Conservation (phyloP, 2,888 invertebrate species). For the Eubasilissa splendida region DNA sequence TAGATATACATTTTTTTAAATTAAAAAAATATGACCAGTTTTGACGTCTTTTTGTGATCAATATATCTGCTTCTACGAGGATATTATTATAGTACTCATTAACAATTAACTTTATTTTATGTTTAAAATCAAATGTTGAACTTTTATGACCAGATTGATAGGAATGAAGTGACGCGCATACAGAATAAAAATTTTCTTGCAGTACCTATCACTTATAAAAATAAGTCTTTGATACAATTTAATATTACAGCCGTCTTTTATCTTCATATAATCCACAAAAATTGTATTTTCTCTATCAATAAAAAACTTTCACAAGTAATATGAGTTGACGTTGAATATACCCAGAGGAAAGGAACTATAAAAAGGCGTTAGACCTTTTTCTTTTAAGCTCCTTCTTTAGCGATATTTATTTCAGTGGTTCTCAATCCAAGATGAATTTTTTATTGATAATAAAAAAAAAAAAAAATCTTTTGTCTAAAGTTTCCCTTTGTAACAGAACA, state of each 20-base stretch:
- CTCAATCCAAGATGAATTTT: neutral
- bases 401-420: slow-evolving; percentile 27
- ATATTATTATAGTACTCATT: too few species aligned
- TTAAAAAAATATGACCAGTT: too few species aligned
- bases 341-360: slow-evolving; percentile 46
- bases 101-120: neutral
- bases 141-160: too few species aligned
- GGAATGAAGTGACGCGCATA: too few species aligned
- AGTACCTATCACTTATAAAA: neutral
- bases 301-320: slow-evolving; percentile 49
- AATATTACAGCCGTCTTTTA: slow-evolving; percentile 7
- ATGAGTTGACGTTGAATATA: slow-evolving; percentile 50
- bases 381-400: slow-evolving; percentile 47
- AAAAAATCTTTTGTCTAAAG: too few species aligned
- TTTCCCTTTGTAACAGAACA: too few species aligned
- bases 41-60: too few species aligned
- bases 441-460: too few species aligned
- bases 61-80: too few species aligned
- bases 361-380: slow-evolving; percentile 53
- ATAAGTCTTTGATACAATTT: neutral
- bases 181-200: neutral
- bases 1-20: too few species aligned
- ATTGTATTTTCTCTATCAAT: slow-evolving; percentile 41
- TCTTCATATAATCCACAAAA: slow-evolving; percentile 22
- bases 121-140: too few species aligned